A percentile compares a stretch with the other conserved stretches of the same genome.
These are phyloP conservation scores for Drosophila acutilabella DNA, from an alignment of 2,888 invertebrate species.

Conservation along the genomic window DNA sequence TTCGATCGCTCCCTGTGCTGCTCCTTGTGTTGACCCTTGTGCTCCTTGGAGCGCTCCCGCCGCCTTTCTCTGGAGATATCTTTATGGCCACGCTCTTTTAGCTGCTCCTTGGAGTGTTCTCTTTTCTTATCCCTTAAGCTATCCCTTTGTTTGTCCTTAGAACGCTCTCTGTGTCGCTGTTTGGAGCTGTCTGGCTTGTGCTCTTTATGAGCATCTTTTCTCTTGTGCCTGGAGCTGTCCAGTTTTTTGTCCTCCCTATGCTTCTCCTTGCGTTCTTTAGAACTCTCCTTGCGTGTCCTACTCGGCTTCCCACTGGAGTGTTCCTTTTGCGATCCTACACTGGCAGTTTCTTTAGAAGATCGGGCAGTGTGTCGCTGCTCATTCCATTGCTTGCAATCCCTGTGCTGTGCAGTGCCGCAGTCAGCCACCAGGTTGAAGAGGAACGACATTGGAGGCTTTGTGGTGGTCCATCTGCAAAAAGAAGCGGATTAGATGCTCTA, in stretches of 20 bases:
- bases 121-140: not conserved
- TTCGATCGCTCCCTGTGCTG: not conserved
- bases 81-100: not conserved
- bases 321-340: not conserved
- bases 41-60: constrained; percentile 11
- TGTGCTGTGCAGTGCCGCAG: constrained; percentile 55
- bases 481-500: not conserved
- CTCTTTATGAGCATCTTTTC: not conserved
- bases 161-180: not conserved
- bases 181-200: not conserved
- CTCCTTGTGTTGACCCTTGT: constrained; percentile 9
- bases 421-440: constrained; percentile 52
- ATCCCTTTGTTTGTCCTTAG: constrained; percentile 17
- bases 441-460: constrained; percentile 51
- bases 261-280: constrained; percentile 5
- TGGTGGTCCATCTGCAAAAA: constrained; percentile 51
- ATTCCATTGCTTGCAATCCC: constrained; percentile 40
- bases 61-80: constrained; percentile 16
- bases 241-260: not conserved
- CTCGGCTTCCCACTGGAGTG: constrained; percentile 15
- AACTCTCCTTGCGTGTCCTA: not conserved
- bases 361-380: not conserved
- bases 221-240: too few relatives aligned
- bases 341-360: constrained; percentile 16
- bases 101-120: constrained; percentile 22